A percentile compares a stretch with the other conserved stretches of the same genome.
Conservation (phyloP, 1,140 invertebrate species). For the Dendrolimus punctatus region DNA sequence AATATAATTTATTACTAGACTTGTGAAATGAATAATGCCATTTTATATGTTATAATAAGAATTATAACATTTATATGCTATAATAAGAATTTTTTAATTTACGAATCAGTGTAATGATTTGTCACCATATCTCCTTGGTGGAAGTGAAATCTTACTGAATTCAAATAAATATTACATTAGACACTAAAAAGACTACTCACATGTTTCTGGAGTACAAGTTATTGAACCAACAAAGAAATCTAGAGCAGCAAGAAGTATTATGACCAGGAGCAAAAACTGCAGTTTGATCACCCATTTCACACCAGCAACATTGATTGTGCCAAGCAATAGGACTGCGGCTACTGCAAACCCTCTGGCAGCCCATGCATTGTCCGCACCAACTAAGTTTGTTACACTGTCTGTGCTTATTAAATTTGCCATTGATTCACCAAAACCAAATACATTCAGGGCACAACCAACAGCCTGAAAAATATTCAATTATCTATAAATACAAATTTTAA, state of each 20-base stretch:
- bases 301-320: slow-evolving; percentile 91
- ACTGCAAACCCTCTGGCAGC: slow-evolving; percentile 86
- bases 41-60: too few species aligned
- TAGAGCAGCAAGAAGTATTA: slow-evolving; percentile 87
- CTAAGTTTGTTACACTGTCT: slow-evolving; percentile 4
- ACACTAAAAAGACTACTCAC: neutral
- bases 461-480: slow-evolving; percentile 74
- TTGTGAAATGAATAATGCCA: too few species aligned
- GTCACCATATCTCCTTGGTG: too few species aligned
- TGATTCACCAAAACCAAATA: slow-evolving; percentile 96
- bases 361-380: slow-evolving; percentile 76
- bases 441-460: slow-evolving; percentile 95
- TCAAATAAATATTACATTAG: neutral
- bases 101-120: too few species aligned
- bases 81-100: too few species aligned
- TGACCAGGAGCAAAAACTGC: slow-evolving; percentile 88
- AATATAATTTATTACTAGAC: too few species aligned
- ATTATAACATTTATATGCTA: too few species aligned
- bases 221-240: slow-evolving; percentile 94
- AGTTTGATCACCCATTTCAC: slow-evolving; percentile 95
- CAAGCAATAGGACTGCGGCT: slow-evolving; percentile 84
- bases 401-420: slow-evolving; percentile 87
- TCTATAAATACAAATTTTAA: too few species aligned
- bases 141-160: too few species aligned
- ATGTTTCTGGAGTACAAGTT: slow-evolving; percentile 78